phyloP scores from a whole-genome alignment of 2,888 invertebrate species.

The Zhuqinia jingwanae region DNA sequence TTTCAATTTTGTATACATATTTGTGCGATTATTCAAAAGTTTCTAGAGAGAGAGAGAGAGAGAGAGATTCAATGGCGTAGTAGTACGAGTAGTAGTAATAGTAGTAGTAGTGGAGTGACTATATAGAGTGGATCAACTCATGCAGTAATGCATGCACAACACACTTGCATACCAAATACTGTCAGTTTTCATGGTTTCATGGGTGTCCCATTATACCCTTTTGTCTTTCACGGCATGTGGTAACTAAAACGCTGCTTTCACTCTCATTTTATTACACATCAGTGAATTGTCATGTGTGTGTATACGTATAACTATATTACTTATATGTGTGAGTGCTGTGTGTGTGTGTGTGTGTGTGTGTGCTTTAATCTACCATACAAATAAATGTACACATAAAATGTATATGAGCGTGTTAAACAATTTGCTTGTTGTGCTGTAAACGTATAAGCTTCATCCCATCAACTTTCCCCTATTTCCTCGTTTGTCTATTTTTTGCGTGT shows the following conservation, averaged over 20 bases:
- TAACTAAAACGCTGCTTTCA: slow-evolving; percentile 51
- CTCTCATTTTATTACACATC: slow-evolving; percentile 56
- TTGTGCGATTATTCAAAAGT: not conserved
- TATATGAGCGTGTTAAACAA: slow-evolving; percentile 20
- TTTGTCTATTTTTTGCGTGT: not conserved
- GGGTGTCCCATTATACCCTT: slow-evolving; percentile 51
- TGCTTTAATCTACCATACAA: not conserved
- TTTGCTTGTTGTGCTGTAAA: slow-evolving; percentile 31
- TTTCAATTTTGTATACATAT: not conserved
- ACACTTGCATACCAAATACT: slow-evolving; percentile 1
- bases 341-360: not conserved
- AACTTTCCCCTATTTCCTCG: not conserved
- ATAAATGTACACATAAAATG: not conserved
- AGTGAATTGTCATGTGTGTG: slow-evolving; percentile 35
- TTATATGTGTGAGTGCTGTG: too few relatives aligned
- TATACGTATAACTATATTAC: too few relatives aligned
- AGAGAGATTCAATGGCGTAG: not conserved
- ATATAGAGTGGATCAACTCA: slow-evolving; percentile 2
- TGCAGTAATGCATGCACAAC: slow-evolving; percentile 42
- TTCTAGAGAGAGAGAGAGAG: too few relatives aligned
- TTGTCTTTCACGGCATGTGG: slow-evolving; percentile 56
- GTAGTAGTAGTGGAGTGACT: not conserved
- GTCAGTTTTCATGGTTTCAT: slow-evolving; percentile 55
- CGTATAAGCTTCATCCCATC: not conserved
- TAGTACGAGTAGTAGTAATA: not conserved